Evolutionary conservation across 2,797 vertebrate genomes (phyloP), one percentile per base, ranked within the genome.

Genomic region (Todus mexicanus): DNA sequence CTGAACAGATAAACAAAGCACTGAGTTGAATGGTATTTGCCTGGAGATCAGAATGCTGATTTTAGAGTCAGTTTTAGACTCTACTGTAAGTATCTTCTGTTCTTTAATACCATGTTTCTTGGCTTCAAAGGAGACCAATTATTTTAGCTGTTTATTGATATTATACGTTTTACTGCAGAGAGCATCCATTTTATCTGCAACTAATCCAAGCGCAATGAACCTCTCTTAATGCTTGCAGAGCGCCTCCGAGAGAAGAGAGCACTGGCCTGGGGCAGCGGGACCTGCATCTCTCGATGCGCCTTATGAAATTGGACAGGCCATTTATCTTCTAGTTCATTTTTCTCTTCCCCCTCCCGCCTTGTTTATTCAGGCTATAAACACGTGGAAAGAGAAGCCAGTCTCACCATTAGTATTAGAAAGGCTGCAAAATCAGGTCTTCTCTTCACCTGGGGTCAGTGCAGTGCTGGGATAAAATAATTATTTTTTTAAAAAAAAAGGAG

Each of bases 11-110:
- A 93, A 81, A 89, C 38, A 74, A 89, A 83, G 72, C 4, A 1
- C 61, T 17, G 33, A 91, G 45, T 37, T 86, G 82, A 94, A 89
- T 35, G 33, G 51, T 61, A 93, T 93, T 83, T 93, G 71, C 87
- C 73, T 84, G 64, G 20, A 89, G 77, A 95, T 82, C 57, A 91
- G 87, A 96, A 91, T 7, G 4, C 22, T 64, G 31, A 78, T 85
- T 90, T 90, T 9, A 78, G n/a, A 92, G 91, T 51, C 59, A 72
- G 37, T 75, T 94, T 85, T 91, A 92, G 40, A 45, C 22, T 47
- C 59, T 29, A 95, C 29, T 87, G 74, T n/a, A 77, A 91, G 23
- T 81, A 60, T 35, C 71, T 84, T 43, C 56, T 74, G 21, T 65
- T 85, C 42, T 76, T 92, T 90, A 95, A 91, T 79, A 69, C 48